Percentiles rank a stretch among this genome's conserved stretches.
Evolutionary conservation across 2,888 invertebrate species (phyloP).

Genomic region (Trichogramma dendrolimi): DNA sequence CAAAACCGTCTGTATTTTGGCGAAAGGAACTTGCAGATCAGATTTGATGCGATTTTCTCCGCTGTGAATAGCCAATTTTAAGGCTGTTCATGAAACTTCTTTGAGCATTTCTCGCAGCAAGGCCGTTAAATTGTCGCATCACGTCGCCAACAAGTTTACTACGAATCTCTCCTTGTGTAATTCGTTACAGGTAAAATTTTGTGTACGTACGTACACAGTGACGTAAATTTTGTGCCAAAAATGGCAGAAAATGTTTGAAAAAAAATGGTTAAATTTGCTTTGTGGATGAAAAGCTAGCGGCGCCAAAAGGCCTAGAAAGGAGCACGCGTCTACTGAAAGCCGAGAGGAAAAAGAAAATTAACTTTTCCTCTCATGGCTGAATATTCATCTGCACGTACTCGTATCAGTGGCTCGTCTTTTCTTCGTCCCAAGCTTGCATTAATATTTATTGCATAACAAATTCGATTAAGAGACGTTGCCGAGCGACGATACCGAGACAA

Average conservation of each 20-base stretch:
- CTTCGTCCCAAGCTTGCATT: constrained; percentile 33
- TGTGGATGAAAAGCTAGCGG: neutral
- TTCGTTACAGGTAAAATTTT: too few relatives aligned
- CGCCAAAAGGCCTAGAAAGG: neutral
- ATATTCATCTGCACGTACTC: constrained; percentile 40
- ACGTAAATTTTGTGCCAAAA: too few relatives aligned
- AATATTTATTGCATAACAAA: constrained; percentile 38
- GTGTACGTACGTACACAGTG: too few relatives aligned
- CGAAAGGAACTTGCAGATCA: too few relatives aligned
- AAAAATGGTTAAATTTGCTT: constrained; percentile 1
- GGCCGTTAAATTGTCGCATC: too few relatives aligned
- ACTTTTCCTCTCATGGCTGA: constrained; percentile 32
- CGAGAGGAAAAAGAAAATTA: constrained; percentile 30
- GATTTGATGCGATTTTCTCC: too few relatives aligned
- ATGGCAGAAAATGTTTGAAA: neutral
- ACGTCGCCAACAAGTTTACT: too few relatives aligned
- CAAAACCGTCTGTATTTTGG: too few relatives aligned
- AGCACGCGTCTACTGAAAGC: neutral
- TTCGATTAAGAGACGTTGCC: constrained; percentile 21
- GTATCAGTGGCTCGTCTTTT: neutral
- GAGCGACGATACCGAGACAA: neutral
- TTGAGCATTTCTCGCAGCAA: too few relatives aligned
- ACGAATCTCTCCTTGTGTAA: too few relatives aligned
- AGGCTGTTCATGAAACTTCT: too few relatives aligned
- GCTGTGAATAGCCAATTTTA: too few relatives aligned